These are phyloP conservation scores for Ptilonorhynchus violaceus DNA, from an alignment of 2,113 vertebrate species.

Conservation along the genomic window DNA sequence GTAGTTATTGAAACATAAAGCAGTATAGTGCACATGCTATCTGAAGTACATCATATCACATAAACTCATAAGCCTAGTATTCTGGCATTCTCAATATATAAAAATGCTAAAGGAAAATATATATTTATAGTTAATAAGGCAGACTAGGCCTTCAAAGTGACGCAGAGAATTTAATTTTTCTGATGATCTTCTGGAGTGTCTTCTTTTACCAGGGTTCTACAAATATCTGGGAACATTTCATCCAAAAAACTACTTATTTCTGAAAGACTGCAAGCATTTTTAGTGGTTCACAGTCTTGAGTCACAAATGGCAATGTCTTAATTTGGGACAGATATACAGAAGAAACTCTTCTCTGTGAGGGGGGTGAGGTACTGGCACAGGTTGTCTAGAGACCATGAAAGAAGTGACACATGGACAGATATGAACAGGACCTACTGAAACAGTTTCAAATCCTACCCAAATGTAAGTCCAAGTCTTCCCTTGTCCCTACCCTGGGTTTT, in stretches of 20 bases:
- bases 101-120: background rate
- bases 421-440: background rate
- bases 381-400: background rate
- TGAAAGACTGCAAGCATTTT: background rate
- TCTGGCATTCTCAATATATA: background rate
- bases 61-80: background rate
- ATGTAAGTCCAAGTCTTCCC: background rate
- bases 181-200: accelerated
- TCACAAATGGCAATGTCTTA: background rate
- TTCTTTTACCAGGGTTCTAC: background rate
- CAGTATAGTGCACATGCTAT: background rate
- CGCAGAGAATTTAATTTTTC: background rate
- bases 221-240: background rate
- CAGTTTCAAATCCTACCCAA: background rate
- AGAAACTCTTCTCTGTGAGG: background rate
- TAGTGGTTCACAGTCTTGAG: background rate
- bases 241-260: background rate
- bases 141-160: background rate
- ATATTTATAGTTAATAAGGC: background rate
- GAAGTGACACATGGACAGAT: background rate
- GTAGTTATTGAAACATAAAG: background rate
- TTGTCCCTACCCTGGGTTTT: background rate
- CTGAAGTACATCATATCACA: background rate
- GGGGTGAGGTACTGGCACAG: background rate
- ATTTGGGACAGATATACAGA: background rate